Evolutionary conservation across 2,113 vertebrate species (phyloP), one percentile per base, ranked within the genome.

Genomic region (Vombatus ursinus): DNA sequence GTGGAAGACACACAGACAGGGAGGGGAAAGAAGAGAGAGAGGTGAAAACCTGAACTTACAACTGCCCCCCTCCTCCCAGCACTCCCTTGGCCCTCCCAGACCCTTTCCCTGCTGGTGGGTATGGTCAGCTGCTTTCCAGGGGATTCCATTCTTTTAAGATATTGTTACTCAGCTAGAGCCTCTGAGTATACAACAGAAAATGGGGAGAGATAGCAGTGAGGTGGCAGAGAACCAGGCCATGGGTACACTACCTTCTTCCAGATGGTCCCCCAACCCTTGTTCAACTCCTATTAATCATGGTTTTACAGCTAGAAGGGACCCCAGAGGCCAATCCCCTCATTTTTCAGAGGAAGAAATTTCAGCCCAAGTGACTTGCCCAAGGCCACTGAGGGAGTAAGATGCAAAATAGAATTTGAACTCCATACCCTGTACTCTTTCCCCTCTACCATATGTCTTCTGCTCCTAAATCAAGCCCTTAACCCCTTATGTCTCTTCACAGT

Each of bases 1-100:
- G 98, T 96, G 93, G 98, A 98, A 96, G 98, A 50, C 98, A 96
- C 96, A 96, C 48, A 92, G 92, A 91, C 54, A 90, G 61, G 26
- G 44, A 44, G 84, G 94, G 90, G 49, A 51, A 93, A 90, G 93
- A 53, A 95, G 92, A 77, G 52, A 92, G 8, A 91, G 92, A 53
- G 91, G n/a, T 61, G 52, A 0, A 23, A 44, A 31, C 9, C 22
- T 98, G 97, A 97, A 90, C 90, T 8, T 25, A 19, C 50, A 50
- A 57, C 89, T 28, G 91, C 50, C 57, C 50, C 26, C 53, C 92
- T n/a, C 5, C 8, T 28, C 47, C 84, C n/a, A 1, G 53, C 90
- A 16, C 52, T 52, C 91, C 52, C n/a, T 53, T 14, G 19, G 37
- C 91, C 47, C 49, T 50, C 25, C 49, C 49, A 49, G 90, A 91